These are phyloP conservation scores for Drosophila neoperkinsi DNA, from an alignment of 2,888 invertebrate species.

Conservation along the genomic window DNA sequence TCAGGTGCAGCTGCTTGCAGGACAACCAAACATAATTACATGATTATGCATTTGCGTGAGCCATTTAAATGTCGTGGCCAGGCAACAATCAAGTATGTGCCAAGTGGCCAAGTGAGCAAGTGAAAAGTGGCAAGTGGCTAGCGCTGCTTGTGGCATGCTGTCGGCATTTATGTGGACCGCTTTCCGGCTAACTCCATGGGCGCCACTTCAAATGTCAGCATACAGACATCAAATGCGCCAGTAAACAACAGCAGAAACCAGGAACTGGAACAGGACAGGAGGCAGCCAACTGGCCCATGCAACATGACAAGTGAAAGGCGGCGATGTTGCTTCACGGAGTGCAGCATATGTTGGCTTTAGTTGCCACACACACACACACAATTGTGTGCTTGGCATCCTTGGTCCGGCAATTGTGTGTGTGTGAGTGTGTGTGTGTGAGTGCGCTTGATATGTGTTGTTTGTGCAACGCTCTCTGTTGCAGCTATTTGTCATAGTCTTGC, in stretches of 20 bases:
- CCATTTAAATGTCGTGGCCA: slow-evolving; percentile 56
- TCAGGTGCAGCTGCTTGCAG: slow-evolving; percentile 33
- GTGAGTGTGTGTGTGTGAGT: slow-evolving; percentile 13
- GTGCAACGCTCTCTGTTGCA: slow-evolving; percentile 22
- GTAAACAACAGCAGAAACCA: slow-evolving; percentile 54
- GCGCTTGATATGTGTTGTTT: slow-evolving; percentile 21
- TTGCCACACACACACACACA: slow-evolving; percentile 3
- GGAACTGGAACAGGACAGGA: slow-evolving; percentile 14
- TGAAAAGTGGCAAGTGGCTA: slow-evolving; percentile 1
- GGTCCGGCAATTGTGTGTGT: slow-evolving; percentile 14
- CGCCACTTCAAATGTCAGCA: slow-evolving; percentile 74
- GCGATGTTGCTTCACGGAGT: slow-evolving; percentile 33
- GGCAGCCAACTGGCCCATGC: slow-evolving; percentile 35
- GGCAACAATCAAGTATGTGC: slow-evolving; percentile 41
- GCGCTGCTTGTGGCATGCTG: slow-evolving; percentile 30
- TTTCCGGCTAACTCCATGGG: slow-evolving; percentile 34
- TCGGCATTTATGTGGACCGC: slow-evolving; percentile 67
- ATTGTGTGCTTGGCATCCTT: slow-evolving; percentile 32
- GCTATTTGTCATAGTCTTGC: slow-evolving; percentile 58
- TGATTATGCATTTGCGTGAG: slow-evolving; percentile 71
- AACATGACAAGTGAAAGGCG: slow-evolving; percentile 64
- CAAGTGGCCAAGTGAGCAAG: slow-evolving; percentile 15
- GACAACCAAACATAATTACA: slow-evolving; percentile 53
- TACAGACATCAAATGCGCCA: slow-evolving; percentile 62
- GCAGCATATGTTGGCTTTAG: slow-evolving; percentile 38